phyloP scores from a whole-genome alignment of 2,797 vertebrate genomes.

The Arnoldichthys spilopterus region DNA sequence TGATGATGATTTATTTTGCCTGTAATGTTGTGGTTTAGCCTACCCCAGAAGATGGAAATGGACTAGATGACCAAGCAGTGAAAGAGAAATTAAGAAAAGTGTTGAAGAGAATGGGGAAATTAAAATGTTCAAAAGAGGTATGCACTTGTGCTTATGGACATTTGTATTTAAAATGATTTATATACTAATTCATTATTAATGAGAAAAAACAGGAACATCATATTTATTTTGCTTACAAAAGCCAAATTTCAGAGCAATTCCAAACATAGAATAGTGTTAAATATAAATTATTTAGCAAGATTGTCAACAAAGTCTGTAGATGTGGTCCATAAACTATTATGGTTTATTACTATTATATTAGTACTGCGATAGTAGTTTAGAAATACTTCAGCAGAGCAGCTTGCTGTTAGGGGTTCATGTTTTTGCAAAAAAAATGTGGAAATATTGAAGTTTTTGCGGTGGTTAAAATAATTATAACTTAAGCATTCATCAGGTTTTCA shows the following conservation, averaged over 20 bases:
- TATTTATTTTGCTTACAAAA: not conserved
- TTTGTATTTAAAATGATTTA: too few species aligned
- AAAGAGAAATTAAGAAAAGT: conserved; percentile 89
- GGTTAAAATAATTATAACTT: too few species aligned
- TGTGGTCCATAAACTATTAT: not conserved
- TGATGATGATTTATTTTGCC: conserved; percentile 10
- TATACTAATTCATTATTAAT: too few species aligned
- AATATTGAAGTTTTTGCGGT: not conserved
- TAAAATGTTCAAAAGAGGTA: conserved; percentile 90
- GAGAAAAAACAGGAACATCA: too few species aligned
- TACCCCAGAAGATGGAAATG: conserved; percentile 78
- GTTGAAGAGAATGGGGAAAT: conserved; percentile 89
- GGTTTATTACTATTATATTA: too few species aligned
- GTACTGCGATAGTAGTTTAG: too few species aligned
- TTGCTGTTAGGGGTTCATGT: not conserved
- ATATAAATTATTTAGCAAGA: not conserved
- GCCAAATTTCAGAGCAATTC: not conserved
- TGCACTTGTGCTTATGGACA: conserved; percentile 37
- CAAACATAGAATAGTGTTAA: not conserved
- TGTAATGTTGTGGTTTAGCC: conserved; percentile 73
- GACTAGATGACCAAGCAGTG: conserved; percentile 82
- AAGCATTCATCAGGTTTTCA: too few species aligned
- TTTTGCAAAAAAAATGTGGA: not conserved
- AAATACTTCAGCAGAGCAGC: not conserved
- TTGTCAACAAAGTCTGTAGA: not conserved